Conservation (phyloP, 2,113 vertebrate genomes). For the Acanthochromis polyacanthus region DNA sequence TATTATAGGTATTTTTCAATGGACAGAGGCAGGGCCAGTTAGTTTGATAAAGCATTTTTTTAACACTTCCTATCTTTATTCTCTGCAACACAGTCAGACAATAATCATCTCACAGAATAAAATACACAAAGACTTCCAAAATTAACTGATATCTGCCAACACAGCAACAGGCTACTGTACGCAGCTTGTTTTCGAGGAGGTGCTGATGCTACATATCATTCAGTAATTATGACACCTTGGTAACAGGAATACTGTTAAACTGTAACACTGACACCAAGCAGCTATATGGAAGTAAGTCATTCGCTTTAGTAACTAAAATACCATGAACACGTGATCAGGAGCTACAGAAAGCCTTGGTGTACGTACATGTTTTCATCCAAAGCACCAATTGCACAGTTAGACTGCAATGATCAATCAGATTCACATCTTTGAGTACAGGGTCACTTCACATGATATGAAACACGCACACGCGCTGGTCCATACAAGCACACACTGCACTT, state of each 20-base stretch:
- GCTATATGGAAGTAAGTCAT: slow-evolving; percentile 13
- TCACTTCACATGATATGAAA: slow-evolving; percentile 24
- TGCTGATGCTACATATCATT: slow-evolving; percentile 40
- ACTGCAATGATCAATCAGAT: slow-evolving; percentile 13
- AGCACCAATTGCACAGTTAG: slow-evolving; percentile 37
- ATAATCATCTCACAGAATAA: slow-evolving; percentile 33
- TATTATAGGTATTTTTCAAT: slow-evolving; percentile 10
- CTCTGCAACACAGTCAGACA: slow-evolving; percentile 18
- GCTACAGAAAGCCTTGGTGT: slow-evolving; percentile 5
- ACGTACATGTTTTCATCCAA: slow-evolving; percentile 10
- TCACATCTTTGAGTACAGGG: slow-evolving; percentile 21
- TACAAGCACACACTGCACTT: slow-evolving; percentile 32
- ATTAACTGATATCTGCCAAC: slow-evolving; percentile 14
- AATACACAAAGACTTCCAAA: background rate
- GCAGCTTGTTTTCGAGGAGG: slow-evolving; percentile 46
- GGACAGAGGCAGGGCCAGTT: slow-evolving; percentile 18
- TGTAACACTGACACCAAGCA: slow-evolving; percentile 13
- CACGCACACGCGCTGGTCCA: slow-evolving; percentile 1
- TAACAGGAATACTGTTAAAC: background rate
- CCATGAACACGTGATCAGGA: background rate
- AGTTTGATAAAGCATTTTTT: slow-evolving; percentile 26
- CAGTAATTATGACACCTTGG: slow-evolving; percentile 7
- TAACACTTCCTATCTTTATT: slow-evolving; percentile 3
- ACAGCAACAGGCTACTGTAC: slow-evolving; percentile 32
- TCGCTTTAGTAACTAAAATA: slow-evolving; percentile 18